Conservation (phyloP, 2,888 invertebrate genomes). For the Drosophila demipolita region DNA sequence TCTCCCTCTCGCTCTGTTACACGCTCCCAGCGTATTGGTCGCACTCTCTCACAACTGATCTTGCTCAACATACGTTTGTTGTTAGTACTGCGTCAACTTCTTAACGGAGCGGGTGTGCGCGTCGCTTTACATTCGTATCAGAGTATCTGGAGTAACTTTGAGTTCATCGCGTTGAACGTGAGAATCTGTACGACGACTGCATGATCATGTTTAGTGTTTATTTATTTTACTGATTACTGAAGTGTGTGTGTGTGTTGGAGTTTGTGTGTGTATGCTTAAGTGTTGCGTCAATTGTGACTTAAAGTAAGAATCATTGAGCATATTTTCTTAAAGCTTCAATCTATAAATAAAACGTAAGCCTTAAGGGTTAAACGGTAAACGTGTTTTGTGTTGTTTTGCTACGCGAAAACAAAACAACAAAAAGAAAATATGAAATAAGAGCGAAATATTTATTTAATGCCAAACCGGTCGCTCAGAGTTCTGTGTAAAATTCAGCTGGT, state of each 20-base stretch:
- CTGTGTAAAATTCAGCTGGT: constrained; percentile 53
- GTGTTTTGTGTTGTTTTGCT: constrained; percentile 52
- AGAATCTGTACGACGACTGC: constrained; percentile 35
- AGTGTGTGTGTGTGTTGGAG: constrained; percentile 51
- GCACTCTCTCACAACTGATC: constrained; percentile 61
- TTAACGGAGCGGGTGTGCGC: constrained; percentile 28
- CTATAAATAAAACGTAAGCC: constrained; percentile 66
- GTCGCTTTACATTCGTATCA: constrained; percentile 19
- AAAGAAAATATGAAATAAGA: constrained; percentile 35
- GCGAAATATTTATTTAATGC: constrained; percentile 50
- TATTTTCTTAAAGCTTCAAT: constrained; percentile 47
- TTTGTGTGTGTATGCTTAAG: constrained; percentile 24
- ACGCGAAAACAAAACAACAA: constrained; percentile 34
- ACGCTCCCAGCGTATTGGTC: constrained; percentile 7
- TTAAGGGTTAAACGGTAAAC: constrained; percentile 40
- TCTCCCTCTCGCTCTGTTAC: neutral
- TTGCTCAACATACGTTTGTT: constrained; percentile 52
- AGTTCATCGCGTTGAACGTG: constrained; percentile 51
- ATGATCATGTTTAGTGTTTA: constrained; percentile 51
- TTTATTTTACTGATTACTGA: constrained; percentile 72
- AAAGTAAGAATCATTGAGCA: constrained; percentile 76
- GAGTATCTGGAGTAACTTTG: constrained; percentile 32
- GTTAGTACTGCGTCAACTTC: constrained; percentile 50
- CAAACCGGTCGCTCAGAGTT: constrained; percentile 54
- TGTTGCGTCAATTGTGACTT: constrained; percentile 60